phyloP scores from a whole-genome alignment of 2,113 vertebrate genomes.

The Oostethus manadensis region DNA sequence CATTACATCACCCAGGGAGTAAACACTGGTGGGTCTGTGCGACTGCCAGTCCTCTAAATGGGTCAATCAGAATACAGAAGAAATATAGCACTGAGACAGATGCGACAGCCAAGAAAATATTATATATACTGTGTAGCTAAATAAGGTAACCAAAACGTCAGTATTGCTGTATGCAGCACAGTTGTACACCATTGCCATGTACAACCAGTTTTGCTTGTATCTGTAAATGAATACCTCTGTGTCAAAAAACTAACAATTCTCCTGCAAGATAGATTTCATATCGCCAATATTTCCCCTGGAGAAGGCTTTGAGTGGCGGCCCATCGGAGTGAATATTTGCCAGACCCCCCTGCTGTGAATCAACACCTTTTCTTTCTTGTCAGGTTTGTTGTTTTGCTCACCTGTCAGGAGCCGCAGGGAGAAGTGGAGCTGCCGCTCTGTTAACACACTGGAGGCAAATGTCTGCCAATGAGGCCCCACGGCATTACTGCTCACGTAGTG shows the following conservation, averaged over 20 bases:
- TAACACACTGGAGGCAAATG: slow-evolving; percentile 1
- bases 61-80: slow-evolving; percentile 24
- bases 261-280: not conserved
- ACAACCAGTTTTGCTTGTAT: too few species aligned
- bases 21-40: slow-evolving; percentile 32
- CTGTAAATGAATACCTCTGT: too few species aligned
- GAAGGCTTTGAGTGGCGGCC: slow-evolving; percentile 5
- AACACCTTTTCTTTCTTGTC: not conserved
- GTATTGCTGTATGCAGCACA: too few species aligned
- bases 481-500: slow-evolving; percentile 51
- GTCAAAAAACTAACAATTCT: not conserved
- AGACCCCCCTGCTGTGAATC: slow-evolving; percentile 15
- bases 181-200: too few species aligned
- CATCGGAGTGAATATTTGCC: slow-evolving; percentile 15
- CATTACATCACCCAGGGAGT: slow-evolving; percentile 46
- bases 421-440: slow-evolving; percentile 45
- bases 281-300: not conserved
- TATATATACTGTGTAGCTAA: too few species aligned
- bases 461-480: slow-evolving; percentile 48
- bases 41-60: slow-evolving; percentile 62
- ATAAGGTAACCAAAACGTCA: too few species aligned
- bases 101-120: too few species aligned
- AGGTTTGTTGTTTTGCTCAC: slow-evolving; percentile 28
- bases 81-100: slow-evolving; percentile 1
- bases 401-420: slow-evolving; percentile 63